These are phyloP conservation scores for Mallotus villosus DNA, from an alignment of 2,797 vertebrate genomes.

Conservation along the genomic window DNA sequence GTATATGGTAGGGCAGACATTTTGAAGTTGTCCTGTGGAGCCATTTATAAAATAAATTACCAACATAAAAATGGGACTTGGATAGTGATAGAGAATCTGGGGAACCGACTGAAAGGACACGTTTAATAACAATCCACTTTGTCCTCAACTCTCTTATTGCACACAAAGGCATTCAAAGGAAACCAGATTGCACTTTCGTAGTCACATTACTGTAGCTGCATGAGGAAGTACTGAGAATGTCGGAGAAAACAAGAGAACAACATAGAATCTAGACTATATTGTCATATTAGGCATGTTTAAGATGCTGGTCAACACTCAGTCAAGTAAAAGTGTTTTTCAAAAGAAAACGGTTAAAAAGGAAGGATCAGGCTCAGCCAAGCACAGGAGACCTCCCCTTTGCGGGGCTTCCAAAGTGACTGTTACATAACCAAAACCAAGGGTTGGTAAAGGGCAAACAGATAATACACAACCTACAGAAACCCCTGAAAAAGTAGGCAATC, in stretches of 20 bases:
- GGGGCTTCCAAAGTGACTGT: slow-evolving; percentile 48
- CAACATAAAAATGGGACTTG: too few species aligned
- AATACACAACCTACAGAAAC: slow-evolving; percentile 49
- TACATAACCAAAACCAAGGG: slow-evolving; percentile 62
- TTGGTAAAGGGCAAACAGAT: slow-evolving; percentile 33
- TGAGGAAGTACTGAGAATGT: slow-evolving; percentile 23
- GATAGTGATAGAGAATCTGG: too few species aligned
- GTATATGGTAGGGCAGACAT: too few species aligned
- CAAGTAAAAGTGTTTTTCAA: slow-evolving; percentile 38
- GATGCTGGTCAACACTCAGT: slow-evolving; percentile 43
- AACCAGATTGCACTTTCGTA: not conserved
- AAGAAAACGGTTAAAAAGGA: slow-evolving; percentile 48
- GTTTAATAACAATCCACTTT: too few species aligned
- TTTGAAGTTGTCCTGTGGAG: too few species aligned
- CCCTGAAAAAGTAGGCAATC: slow-evolving; percentile 18
- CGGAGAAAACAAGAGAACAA: slow-evolving; percentile 21
- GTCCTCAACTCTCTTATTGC: too few species aligned
- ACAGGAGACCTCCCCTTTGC: slow-evolving; percentile 52
- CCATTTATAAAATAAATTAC: too few species aligned
- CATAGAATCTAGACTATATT: slow-evolving; percentile 32
- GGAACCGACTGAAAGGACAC: too few species aligned
- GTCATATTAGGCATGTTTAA: slow-evolving; percentile 39
- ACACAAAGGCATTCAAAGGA: not conserved
- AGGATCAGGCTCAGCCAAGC: slow-evolving; percentile 48
- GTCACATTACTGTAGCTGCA: not conserved